phyloP scores from a whole-genome alignment of 2,888 invertebrate genomes.

The Xestia c-nigrum region DNA sequence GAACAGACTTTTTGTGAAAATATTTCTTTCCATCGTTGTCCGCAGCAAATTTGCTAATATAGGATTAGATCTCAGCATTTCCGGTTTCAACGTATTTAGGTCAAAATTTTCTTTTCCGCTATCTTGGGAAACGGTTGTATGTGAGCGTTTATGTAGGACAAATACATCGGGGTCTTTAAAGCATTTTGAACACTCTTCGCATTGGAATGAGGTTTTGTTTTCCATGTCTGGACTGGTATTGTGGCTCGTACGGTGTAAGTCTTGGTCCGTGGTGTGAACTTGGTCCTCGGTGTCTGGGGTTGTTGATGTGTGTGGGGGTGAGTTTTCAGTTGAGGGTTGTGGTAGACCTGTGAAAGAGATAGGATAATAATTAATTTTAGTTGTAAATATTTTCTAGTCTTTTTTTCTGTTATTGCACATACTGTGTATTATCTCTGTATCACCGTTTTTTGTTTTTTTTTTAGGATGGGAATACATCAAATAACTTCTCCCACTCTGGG shows the following conservation, averaged over 20 bases:
- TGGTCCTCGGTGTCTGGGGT: conserved; percentile 11
- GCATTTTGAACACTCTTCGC: conserved; percentile 83
- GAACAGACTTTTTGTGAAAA: conserved; percentile 72
- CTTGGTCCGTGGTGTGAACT: not conserved
- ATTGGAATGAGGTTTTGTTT: conserved; percentile 73
- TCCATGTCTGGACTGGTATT: conserved; percentile 40
- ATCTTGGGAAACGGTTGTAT: conserved; percentile 61
- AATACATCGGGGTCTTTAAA: conserved; percentile 88
- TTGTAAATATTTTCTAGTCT: no score
- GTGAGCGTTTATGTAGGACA: conserved; percentile 79
- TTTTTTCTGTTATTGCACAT: no score
- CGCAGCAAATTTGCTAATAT: conserved; percentile 84
- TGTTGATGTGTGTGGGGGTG: conserved; percentile 17
- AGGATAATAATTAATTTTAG: not conserved
- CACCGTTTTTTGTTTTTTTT: no score
- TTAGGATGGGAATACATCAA: no score
- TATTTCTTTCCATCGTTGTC: conserved; percentile 66
- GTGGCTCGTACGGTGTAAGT: conserved; percentile 36
- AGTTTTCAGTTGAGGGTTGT: conserved; percentile 29
- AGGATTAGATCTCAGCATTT: conserved; percentile 83
- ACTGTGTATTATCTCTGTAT: no score
- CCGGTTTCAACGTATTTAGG: conserved; percentile 69
- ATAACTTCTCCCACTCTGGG: no score
- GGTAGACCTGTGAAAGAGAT: conserved; percentile 5
- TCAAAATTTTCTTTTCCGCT: conserved; percentile 79